Conservation (phyloP, 2,113 vertebrate genomes). For the Atherinomorus stipes region DNA sequence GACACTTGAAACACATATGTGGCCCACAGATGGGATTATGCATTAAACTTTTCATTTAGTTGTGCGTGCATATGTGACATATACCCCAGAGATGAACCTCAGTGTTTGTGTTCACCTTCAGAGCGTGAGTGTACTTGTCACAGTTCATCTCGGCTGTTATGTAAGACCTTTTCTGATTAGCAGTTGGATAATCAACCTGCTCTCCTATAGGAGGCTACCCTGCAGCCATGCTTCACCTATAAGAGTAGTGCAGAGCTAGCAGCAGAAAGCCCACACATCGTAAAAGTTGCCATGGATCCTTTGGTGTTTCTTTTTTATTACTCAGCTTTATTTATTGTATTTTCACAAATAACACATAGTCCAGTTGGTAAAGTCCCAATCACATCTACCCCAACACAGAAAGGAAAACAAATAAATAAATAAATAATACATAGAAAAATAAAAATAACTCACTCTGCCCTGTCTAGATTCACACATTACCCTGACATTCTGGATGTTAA, state of each 20-base stretch:
- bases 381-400: no score
- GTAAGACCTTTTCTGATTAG: constrained; percentile 13
- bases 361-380: no score
- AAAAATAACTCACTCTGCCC: no score
- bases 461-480: no score
- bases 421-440: no score
- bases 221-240: neutral
- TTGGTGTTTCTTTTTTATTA: neutral
- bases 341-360: no score
- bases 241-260: neutral
- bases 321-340: no score
- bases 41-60: neutral
- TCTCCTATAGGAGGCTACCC: neutral
- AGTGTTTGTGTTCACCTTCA: neutral
- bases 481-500: no score
- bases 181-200: constrained; percentile 13
- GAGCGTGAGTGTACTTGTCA: constrained; percentile 36
- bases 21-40: neutral
- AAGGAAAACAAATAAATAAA: no score
- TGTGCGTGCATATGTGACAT: constrained; percentile 12
- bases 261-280: no score
- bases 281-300: neutral
- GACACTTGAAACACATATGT: neutral
- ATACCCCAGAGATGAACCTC: neutral
- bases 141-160: constrained; percentile 14